A percentile compares a stretch with the other conserved stretches of the same genome.
These are phyloP conservation scores for Sebastes minor DNA, from an alignment of 2,797 vertebrate genomes.

Conservation along the genomic window DNA sequence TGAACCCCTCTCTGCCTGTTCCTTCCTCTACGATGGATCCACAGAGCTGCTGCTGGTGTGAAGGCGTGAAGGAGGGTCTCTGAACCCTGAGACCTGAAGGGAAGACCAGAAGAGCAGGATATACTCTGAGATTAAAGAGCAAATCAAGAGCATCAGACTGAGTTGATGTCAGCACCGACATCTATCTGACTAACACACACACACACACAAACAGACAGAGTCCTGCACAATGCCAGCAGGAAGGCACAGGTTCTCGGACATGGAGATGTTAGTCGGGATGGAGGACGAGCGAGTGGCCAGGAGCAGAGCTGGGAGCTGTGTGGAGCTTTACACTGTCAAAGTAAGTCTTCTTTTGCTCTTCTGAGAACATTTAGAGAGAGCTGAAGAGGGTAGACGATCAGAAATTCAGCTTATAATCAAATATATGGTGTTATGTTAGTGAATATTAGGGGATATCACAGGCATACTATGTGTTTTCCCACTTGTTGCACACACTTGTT, in stretches of 20 bases:
- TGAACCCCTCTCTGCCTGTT: neutral
- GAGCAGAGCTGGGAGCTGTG: slow-evolving; percentile 73
- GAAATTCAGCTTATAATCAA: neutral
- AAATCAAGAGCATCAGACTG: neutral
- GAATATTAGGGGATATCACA: slow-evolving; percentile 9
- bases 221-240: slow-evolving; percentile 42
- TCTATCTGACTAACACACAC: neutral
- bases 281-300: slow-evolving; percentile 47
- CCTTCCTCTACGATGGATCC: slow-evolving; percentile 14
- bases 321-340: slow-evolving; percentile 68
- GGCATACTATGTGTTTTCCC: neutral
- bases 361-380: no score
- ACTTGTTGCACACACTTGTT: slow-evolving; percentile 24
- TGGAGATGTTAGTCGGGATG: slow-evolving; percentile 57
- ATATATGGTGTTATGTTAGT: neutral
- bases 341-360: slow-evolving; percentile 42
- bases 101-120: slow-evolving; percentile 1
- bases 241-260: slow-evolving; percentile 51
- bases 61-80: neutral
- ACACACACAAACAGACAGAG: neutral
- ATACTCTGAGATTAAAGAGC: neutral
- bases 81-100: neutral
- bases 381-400: neutral
- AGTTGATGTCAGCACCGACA: slow-evolving; percentile 4
- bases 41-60: neutral